Conservation (phyloP, 1,140 invertebrate species). For the Psilanteris sp. region DNA sequence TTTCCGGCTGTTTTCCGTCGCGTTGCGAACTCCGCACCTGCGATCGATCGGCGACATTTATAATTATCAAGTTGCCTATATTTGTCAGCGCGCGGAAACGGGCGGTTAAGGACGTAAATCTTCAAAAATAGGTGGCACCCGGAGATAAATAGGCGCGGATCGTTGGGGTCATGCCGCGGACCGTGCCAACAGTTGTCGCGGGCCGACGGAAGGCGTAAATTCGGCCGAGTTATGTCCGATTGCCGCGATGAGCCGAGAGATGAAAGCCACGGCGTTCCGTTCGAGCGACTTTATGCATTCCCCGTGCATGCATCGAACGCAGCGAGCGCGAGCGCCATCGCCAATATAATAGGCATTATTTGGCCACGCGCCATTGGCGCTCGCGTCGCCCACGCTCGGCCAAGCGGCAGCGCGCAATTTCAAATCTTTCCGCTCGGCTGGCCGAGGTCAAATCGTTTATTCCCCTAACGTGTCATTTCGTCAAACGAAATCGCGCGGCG, state of each 20-base stretch:
- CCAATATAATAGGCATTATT: constrained; percentile 50
- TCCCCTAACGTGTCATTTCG: constrained; percentile 56
- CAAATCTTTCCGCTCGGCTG: constrained; percentile 49
- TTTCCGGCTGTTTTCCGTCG: too few species aligned
- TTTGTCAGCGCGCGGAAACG: not conserved
- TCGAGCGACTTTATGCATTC: constrained; percentile 42
- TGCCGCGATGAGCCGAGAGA: constrained; percentile 52
- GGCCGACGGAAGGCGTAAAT: constrained; percentile 29
- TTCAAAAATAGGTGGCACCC: constrained; percentile 7
- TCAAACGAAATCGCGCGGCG: constrained; percentile 43
- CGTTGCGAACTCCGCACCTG: too few species aligned
- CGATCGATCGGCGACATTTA: too few species aligned
- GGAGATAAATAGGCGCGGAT: constrained; percentile 24
- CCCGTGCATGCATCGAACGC: constrained; percentile 33
- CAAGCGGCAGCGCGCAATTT: constrained; percentile 46
- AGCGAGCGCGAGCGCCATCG: constrained; percentile 30
- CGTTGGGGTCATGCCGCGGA: constrained; percentile 15
- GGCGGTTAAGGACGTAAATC: constrained; percentile 10
- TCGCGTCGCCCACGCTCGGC: constrained; percentile 36
- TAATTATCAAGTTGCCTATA: too few species aligned
- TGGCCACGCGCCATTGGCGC: constrained; percentile 57
- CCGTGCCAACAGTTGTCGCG: constrained; percentile 29
- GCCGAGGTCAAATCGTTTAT: constrained; percentile 49
- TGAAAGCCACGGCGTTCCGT: constrained; percentile 38
- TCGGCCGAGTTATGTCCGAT: constrained; percentile 51